Conservation (phyloP, 2,888 invertebrate genomes). For the Clistopyga incitator region DNA sequence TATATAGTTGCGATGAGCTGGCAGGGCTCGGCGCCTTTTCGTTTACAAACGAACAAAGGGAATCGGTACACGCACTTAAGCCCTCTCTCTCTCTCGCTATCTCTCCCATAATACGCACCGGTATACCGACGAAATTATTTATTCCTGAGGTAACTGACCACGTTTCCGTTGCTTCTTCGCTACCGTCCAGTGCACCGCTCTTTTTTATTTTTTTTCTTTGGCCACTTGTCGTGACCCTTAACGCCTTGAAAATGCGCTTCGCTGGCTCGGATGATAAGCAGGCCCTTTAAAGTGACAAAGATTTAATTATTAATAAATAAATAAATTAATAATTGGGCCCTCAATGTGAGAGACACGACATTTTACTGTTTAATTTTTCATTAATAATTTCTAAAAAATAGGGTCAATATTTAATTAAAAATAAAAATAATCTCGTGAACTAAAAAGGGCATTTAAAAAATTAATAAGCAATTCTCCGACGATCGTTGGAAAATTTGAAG, state of each 20-base stretch:
- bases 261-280: neutral
- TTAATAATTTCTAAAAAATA: too few species aligned
- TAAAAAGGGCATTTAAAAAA: too few species aligned
- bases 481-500: too few species aligned
- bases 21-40: conserved; percentile 43
- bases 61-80: conserved; percentile 20
- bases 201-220: neutral
- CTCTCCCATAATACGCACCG: conserved; percentile 13
- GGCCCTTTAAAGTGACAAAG: neutral
- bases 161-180: conserved; percentile 71
- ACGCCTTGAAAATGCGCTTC: neutral
- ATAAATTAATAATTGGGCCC: too few species aligned
- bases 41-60: conserved; percentile 51
- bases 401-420: too few species aligned
- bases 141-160: conserved; percentile 76
- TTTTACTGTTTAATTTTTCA: too few species aligned
- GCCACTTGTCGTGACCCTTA: neutral
- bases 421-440: too few species aligned
- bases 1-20: conserved; percentile 24
- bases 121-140: conserved; percentile 70
- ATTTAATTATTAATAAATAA: too few species aligned
- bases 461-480: too few species aligned
- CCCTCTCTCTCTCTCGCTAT: neutral
- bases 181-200: neutral
- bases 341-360: too few species aligned